Conservation (phyloP, 2,888 invertebrate genomes). For the Erebia ligea region DNA sequence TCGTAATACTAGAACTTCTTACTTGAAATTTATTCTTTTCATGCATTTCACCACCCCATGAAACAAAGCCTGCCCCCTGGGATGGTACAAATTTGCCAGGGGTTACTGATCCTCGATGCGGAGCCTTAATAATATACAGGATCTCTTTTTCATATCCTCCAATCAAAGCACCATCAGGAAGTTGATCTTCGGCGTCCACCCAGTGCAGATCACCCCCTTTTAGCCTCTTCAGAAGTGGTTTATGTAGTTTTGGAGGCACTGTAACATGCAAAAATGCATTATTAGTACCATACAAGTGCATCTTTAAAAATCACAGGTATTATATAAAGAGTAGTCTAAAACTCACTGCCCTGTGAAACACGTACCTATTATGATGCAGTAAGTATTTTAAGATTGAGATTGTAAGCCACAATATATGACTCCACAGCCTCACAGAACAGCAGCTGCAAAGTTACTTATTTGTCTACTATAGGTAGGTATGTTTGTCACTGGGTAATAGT, state of each 20-base stretch:
- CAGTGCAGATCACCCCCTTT: conserved; percentile 82
- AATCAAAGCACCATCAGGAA: conserved; percentile 40
- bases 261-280: conserved; percentile 26
- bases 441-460: too few relatives aligned
- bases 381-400: too few relatives aligned
- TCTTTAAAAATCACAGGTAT: too few relatives aligned
- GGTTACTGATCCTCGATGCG: conserved; percentile 88
- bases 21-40: conserved; percentile 88
- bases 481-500: too few relatives aligned
- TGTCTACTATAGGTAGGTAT: too few relatives aligned
- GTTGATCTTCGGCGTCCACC: conserved; percentile 64
- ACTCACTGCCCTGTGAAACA: too few relatives aligned
- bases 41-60: conserved; percentile 89
- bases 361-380: too few relatives aligned
- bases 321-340: too few relatives aligned
- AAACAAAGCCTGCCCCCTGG: conserved; percentile 86
- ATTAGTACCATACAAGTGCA: too few relatives aligned
- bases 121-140: conserved; percentile 87
- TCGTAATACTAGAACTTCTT: conserved; percentile 30
- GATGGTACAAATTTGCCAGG: conserved; percentile 91
- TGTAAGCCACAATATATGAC: too few relatives aligned
- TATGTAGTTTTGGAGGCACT: conserved; percentile 45
- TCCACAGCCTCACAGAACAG: too few relatives aligned
- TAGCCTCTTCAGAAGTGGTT: conserved; percentile 48
- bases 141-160: conserved; percentile 41